Base-by-base conservation (phyloP, 2,888 invertebrate species). In the Nymphalis polychloros region DNA sequence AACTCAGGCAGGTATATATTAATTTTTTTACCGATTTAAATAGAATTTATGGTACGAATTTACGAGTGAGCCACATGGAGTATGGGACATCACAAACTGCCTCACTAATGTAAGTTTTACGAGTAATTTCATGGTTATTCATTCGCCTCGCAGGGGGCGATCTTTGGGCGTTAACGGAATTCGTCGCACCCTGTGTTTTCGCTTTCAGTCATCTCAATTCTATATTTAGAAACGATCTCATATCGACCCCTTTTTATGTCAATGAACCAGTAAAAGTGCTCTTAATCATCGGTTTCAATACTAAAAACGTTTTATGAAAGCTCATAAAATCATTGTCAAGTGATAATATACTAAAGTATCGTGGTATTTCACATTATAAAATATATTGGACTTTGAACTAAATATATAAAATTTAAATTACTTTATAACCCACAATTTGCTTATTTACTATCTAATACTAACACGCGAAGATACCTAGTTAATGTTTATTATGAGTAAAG, bases 111-210 rank as follows among this genome's bases (percentile, higher is more conserved):
- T 79, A 85, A 84, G 84, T 89, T 90, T 91, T 90, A 91, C 85
- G 90, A 89, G 85, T 87, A 85, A 90, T 90, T 90, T 91, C 90
- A 90, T 87, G 90, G 90, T 86, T 87, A 84, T 85, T 87, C 88
- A 87, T 88, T 86, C 83, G 75, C 78, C 76, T 81, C 61, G 82
- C 77, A 84, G 84, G 81, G 88, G 88, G 86, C 82, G 78, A 76
- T 78, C 73, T 72, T 72, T 75, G 77, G 79, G 76, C 73, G 78
- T 72, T 76, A 76, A 73, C 73, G 64, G 71, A 73, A 75, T 76
- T 77, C 74, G 78, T 75, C 75, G 69, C 76, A 73, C 75, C 74
- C 74, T 70, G 71, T 71, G 68, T 73, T 75, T 72, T 73, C 71
- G 71, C 73, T 77, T 76, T 76, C 66, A 72, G 71, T 69, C 74